These are phyloP conservation scores for Hydrozoanthus gracilis DNA, from an alignment of 92 coral and sea anemone species.

Conservation along the genomic window DNA sequence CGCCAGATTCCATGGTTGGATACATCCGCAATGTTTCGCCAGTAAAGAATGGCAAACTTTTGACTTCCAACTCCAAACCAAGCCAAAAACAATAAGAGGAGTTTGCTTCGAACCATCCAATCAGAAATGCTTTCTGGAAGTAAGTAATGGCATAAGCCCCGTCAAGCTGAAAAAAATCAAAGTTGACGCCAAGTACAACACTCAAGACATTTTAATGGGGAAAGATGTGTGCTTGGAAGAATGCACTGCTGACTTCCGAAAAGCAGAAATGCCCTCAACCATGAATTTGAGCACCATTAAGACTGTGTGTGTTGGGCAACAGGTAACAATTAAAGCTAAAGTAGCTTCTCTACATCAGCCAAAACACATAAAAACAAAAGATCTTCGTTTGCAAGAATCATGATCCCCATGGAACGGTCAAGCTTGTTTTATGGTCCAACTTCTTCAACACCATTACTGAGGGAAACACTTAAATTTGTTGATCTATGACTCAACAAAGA, in stretches of 20 bases:
- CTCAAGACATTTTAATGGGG: conserved; percentile 12
- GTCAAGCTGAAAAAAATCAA: background rate
- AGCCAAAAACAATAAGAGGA: conserved; percentile 2
- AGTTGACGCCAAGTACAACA: background rate
- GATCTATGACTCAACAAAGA: background rate
- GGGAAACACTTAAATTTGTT: background rate
- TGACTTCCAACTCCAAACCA: conserved; percentile 11
- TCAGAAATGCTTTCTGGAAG: conserved; percentile 4
- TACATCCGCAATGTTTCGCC: background rate
- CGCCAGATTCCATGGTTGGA: conserved; percentile 20
- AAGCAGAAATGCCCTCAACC: conserved; percentile 35
- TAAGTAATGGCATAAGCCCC: background rate
- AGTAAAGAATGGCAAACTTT: conserved; percentile 11
- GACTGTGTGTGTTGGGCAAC: conserved; percentile 43
- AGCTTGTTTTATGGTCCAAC: conserved; percentile 22
- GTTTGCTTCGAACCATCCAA: background rate
- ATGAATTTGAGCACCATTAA: conserved; percentile 18
- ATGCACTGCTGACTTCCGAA: conserved; percentile 8
- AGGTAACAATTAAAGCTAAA: conserved; percentile 35
- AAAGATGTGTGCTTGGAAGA: conserved; percentile 39
- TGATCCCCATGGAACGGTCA: conserved; percentile 43
- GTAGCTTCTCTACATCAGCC: background rate
- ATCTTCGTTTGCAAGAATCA: conserved; percentile 9
- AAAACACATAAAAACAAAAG: conserved; percentile 23
- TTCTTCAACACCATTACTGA: conserved; percentile 28